These are phyloP conservation scores for Bradypus variegatus DNA, from an alignment of 2,797 vertebrate species.

Conservation along the genomic window DNA sequence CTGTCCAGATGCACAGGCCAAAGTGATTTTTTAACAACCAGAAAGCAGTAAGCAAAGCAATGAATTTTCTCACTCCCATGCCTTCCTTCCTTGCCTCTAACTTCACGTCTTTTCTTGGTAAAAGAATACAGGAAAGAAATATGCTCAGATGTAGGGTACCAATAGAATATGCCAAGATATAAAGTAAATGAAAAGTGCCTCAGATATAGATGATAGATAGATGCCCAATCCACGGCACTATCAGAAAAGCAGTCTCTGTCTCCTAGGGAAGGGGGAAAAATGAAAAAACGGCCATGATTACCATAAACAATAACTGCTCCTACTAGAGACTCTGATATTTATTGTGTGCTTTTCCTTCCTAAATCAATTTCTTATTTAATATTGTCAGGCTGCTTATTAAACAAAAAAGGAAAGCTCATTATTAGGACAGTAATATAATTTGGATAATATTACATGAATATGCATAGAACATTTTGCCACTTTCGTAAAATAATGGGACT, in stretches of 20 bases:
- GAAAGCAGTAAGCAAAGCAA: not conserved
- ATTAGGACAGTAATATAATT: not conserved
- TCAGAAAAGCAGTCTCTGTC: not conserved
- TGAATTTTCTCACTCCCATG: not conserved
- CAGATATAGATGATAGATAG: constrained; percentile 22
- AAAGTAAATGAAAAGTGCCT: constrained; percentile 41
- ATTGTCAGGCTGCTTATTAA: not conserved
- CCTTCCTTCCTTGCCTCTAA: not conserved
- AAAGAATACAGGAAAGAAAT: constrained; percentile 33
- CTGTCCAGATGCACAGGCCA: not conserved
- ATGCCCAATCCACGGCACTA: not conserved
- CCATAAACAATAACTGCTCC: not conserved
- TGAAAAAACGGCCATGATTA: not conserved
- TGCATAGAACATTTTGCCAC: not conserved
- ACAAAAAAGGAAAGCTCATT: not conserved
- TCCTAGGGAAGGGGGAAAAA: not conserved
- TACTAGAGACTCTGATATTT: not conserved
- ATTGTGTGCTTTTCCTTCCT: not conserved
- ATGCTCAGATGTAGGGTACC: constrained; percentile 22
- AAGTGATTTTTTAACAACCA: not conserved
- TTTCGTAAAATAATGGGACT: not conserved
- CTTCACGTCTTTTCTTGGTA: constrained; percentile 30
- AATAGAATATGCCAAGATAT: constrained; percentile 43
- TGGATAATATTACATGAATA: not conserved
- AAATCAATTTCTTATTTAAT: not conserved